Evolutionary conservation across 1,140 invertebrate genomes (phyloP), one percentile per base, ranked within the genome.

Genomic region (Diuraphis noxia): DNA sequence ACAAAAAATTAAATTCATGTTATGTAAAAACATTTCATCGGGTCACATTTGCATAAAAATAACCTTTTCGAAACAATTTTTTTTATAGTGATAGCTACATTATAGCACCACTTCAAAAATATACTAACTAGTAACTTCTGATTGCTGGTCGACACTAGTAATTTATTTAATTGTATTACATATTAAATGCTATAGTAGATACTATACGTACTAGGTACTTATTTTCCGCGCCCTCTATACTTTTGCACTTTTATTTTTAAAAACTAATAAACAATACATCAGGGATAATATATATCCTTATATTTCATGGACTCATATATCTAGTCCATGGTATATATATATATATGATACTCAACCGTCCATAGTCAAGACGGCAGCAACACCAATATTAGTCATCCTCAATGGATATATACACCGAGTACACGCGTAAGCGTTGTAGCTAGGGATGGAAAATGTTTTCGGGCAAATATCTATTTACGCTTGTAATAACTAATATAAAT

Each of bases 211-310:
- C 5, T 72, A n/a, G n/a, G n/a, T n/a, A n/a, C 30, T 72, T n/a
- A 19, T n/a, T 17, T 72, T 72, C 13, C 13, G 13, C 1, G 13
- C 4, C 13, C 10, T 4, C 56, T 17, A n/a, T 72, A 63, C 30
- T 63, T 63, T 63, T 63, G 56, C 8, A n/a, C 5, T 72, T 4
- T 13, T 72, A 13, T 72, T n/a, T 13, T 10, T 72, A 6, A 72
- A 72, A n/a, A 72, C 56, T 72, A 72, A 72, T 72, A 72, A 72
- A 72, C 30, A n/a, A 63, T 63, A n/a, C n/a, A 72, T n/a, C n/a
- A 4, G 56, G 17, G 30, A 17, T n/a, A 5, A n/a, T 63, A n/a
- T n/a, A n/a, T 17, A 72, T 13, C 13, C 21, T 49, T 49, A 6
- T 49, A 23, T 49, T 49, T 49, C 49, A 49, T 49, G 6, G n/a